Evolutionary conservation across 2,797 vertebrate species (phyloP).

Genomic region (Tapirus indicus): DNA sequence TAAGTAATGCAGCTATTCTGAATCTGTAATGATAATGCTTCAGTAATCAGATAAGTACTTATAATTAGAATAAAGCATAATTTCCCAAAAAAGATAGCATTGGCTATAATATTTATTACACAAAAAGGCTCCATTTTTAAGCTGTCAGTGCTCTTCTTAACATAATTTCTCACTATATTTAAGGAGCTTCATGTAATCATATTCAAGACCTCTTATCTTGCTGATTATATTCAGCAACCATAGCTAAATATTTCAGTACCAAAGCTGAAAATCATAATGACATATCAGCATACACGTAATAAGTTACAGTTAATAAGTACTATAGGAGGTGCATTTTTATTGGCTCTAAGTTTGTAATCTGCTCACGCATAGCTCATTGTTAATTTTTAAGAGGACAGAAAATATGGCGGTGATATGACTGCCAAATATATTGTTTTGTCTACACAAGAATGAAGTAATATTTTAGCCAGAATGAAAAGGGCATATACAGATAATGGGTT

Average conservation of each 20-base stretch:
- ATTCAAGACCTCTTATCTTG: slow-evolving; percentile 69
- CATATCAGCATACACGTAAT: slow-evolving; percentile 50
- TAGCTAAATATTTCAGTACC: slow-evolving; percentile 64
- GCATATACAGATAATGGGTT: neutral
- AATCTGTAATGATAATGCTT: slow-evolving; percentile 78
- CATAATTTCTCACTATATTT: slow-evolving; percentile 66
- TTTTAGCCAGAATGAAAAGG: slow-evolving; percentile 38
- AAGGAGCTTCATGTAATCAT: slow-evolving; percentile 63
- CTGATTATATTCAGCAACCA: slow-evolving; percentile 68
- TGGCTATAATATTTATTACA: slow-evolving; percentile 83
- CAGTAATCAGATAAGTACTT: slow-evolving; percentile 75
- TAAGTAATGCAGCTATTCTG: slow-evolving; percentile 57
- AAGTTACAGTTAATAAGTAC: slow-evolving; percentile 70
- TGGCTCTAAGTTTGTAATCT: slow-evolving; percentile 55
- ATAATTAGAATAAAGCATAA: slow-evolving; percentile 77
- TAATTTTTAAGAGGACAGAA: slow-evolving; percentile 59
- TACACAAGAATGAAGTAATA: slow-evolving; percentile 31
- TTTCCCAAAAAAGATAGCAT: slow-evolving; percentile 79
- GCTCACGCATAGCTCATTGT: slow-evolving; percentile 30
- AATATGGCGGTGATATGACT: neutral
- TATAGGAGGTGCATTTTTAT: neutral
- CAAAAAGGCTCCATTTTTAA: slow-evolving; percentile 26
- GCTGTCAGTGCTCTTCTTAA: slow-evolving; percentile 38
- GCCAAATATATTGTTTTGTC: slow-evolving; percentile 1
- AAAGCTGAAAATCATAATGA: slow-evolving; percentile 78